Conservation (phyloP, 2,797 vertebrate genomes). For the Periparus ater region DNA sequence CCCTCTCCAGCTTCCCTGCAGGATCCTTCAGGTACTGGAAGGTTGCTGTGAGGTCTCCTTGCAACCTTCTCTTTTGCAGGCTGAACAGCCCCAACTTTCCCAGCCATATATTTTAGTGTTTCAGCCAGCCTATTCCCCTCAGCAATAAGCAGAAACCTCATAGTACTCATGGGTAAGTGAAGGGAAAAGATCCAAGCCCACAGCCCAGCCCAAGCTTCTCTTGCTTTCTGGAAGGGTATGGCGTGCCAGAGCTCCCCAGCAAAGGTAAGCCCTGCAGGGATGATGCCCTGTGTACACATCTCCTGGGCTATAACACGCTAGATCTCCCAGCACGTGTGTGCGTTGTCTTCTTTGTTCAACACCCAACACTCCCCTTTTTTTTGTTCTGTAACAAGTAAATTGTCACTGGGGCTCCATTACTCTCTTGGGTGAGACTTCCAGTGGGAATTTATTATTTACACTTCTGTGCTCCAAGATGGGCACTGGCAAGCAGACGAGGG, state of each 20-base stretch:
- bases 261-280: neutral
- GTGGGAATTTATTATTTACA: neutral
- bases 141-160: neutral
- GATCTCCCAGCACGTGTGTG: accelerated
- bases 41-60: neutral
- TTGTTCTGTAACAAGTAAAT: neutral
- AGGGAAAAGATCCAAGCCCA: neutral
- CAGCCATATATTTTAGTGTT: neutral
- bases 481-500: neutral
- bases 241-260: neutral
- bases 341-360: neutral
- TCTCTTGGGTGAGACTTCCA: neutral
- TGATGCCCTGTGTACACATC: accelerated
- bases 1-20: neutral
- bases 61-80: neutral
- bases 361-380: neutral
- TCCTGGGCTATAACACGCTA: accelerated
- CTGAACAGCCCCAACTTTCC: neutral
- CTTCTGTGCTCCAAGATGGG: neutral
- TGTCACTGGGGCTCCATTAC: neutral
- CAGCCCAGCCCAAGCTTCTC: neutral
- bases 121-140: neutral
- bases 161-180: neutral
- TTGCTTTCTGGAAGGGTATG: neutral
- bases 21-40: neutral